These are phyloP conservation scores for Idaea straminata DNA, from an alignment of 2,888 invertebrate genomes.

Conservation along the genomic window DNA sequence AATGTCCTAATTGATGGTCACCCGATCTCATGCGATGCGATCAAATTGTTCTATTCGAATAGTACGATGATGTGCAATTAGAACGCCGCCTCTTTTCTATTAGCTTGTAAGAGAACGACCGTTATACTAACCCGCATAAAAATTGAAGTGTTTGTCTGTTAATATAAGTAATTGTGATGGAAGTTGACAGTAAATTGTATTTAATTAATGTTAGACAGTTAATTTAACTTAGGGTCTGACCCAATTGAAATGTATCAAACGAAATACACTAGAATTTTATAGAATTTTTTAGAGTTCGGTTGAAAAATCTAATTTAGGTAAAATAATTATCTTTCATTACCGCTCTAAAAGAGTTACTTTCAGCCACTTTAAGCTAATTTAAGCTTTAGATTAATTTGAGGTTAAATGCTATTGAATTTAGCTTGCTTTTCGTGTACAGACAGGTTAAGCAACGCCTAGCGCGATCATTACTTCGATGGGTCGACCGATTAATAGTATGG, in stretches of 20 bases:
- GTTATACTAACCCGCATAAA: conserved; percentile 29
- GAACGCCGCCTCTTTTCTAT: conserved; percentile 15
- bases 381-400: too few relatives aligned
- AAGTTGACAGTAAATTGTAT: neutral
- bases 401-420: too few relatives aligned
- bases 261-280: neutral
- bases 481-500: too few relatives aligned
- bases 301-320: neutral
- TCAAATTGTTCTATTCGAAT: too few relatives aligned
- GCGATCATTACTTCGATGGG: too few relatives aligned
- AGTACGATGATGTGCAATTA: too few relatives aligned
- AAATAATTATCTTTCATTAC: neutral
- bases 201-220: neutral
- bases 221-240: neutral
- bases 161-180: neutral
- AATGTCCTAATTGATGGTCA: too few relatives aligned
- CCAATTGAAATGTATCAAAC: neutral
- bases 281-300: neutral
- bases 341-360: neutral
- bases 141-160: conserved; percentile 19
- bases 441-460: too few relatives aligned
- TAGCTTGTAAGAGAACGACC: conserved; percentile 22
- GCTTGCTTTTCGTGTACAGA: too few relatives aligned
- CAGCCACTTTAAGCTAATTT: too few relatives aligned
- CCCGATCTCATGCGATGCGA: too few relatives aligned